Percentiles rank a stretch among this genome's conserved stretches.
Conservation (phyloP, 2,113 vertebrate species). For the Paramisgurnus dabryanus region DNA sequence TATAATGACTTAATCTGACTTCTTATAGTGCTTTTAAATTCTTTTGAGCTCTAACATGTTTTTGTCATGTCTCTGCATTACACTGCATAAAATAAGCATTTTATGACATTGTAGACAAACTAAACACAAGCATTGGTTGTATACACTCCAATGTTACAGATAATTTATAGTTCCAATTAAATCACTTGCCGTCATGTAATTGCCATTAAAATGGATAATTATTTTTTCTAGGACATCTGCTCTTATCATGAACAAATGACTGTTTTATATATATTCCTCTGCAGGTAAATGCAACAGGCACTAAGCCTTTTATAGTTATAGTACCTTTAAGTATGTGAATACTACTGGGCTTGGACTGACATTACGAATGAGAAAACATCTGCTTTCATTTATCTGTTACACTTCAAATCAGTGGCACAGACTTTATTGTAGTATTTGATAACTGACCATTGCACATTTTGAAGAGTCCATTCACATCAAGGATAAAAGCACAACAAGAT, state of each 20-base stretch:
- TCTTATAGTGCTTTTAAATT: background rate
- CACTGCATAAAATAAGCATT: background rate
- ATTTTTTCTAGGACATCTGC: too few species aligned
- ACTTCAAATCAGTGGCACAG: background rate
- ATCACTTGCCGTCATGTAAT: too few species aligned
- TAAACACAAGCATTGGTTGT: background rate
- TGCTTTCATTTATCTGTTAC: background rate
- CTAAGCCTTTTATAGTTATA: too few species aligned
- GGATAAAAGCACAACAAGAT: background rate
- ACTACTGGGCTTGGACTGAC: background rate
- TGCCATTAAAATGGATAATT: too few species aligned
- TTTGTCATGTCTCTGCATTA: background rate
- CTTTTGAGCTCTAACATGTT: background rate
- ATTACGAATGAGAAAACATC: background rate
- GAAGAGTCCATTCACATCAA: constrained; percentile 1
- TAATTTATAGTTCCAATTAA: too few species aligned
- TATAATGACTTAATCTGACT: background rate
- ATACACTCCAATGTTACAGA: too few species aligned
- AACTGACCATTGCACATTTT: constrained; percentile 31
- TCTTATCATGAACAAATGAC: too few species aligned
- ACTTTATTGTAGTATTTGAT: constrained; percentile 28
- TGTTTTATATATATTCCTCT: too few species aligned
- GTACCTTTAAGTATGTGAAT: background rate
- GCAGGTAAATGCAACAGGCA: background rate
- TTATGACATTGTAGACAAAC: background rate